phyloP scores from a whole-genome alignment of 2,113 vertebrate species.

The Mystacornis crossleyi region DNA sequence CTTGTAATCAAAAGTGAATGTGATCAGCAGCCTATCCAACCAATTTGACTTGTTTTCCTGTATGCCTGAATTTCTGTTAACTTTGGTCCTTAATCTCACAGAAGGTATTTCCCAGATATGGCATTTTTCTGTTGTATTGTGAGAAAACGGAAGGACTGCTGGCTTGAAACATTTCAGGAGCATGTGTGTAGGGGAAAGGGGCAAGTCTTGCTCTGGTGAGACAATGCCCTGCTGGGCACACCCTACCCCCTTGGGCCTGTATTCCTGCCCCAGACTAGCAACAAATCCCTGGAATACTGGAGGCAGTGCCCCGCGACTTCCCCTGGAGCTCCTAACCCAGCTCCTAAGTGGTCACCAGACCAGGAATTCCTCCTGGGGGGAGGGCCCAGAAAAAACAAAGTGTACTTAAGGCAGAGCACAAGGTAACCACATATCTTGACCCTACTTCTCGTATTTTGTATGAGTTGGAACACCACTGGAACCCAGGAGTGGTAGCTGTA shows the following conservation, averaged over 20 bases:
- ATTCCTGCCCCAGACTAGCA: no score
- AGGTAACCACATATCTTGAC: not conserved
- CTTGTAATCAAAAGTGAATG: not conserved
- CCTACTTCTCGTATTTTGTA: not conserved
- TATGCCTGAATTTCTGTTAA: not conserved
- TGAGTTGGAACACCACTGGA: not conserved
- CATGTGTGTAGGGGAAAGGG: not conserved
- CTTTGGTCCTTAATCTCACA: not conserved
- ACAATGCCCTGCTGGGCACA: not conserved
- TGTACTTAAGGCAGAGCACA: accelerated
- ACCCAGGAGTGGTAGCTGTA: not conserved
- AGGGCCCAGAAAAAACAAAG: not conserved
- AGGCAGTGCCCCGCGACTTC: not conserved
- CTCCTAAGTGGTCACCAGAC: accelerated
- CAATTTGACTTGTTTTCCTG: not conserved
- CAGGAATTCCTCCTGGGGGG: not conserved
- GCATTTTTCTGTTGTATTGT: not conserved
- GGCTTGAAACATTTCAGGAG: not conserved
- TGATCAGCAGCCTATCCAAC: not conserved
- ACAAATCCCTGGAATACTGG: not conserved
- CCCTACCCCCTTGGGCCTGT: no score
- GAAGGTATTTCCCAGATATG: not conserved
- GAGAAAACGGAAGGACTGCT: not conserved
- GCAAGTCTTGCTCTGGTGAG: not conserved
- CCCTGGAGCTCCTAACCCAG: not conserved